These are phyloP conservation scores for Ranitomeya variabilis DNA, from an alignment of 2,113 vertebrate genomes.

Conservation along the genomic window DNA sequence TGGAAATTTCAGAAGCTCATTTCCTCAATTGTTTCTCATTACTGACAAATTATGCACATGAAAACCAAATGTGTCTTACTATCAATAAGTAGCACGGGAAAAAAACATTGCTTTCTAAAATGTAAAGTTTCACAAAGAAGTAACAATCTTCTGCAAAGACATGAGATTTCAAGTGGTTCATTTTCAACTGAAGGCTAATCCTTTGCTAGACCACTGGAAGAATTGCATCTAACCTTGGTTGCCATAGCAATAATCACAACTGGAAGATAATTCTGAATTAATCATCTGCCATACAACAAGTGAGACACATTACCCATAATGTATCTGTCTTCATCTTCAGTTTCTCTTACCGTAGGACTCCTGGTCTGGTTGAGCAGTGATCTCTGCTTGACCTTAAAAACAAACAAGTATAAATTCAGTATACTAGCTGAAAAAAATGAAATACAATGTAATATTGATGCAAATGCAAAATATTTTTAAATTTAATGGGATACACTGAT, in stretches of 20 bases:
- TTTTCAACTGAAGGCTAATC: conserved; percentile 1
- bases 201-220: conserved; percentile 15
- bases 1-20: conserved; percentile 10
- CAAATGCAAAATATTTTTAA: neutral
- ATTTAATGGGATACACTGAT: neutral
- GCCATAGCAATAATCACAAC: conserved; percentile 39
- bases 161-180: conserved; percentile 1
- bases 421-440: neutral
- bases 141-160: neutral
- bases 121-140: neutral
- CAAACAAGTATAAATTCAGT: neutral
- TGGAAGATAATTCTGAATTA: conserved; percentile 1
- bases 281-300: conserved; percentile 31
- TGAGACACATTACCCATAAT: neutral
- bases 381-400: conserved; percentile 64
- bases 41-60: conserved; percentile 1
- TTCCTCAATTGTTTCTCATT: conserved; percentile 31
- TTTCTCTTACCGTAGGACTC: conserved; percentile 71
- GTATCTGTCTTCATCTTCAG: neutral
- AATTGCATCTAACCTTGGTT: conserved; percentile 17
- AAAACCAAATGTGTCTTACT: neutral
- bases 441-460: neutral
- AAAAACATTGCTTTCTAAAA: neutral
- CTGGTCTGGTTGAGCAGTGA: conserved; percentile 61
- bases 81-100: neutral